Evolutionary conservation across 1,140 invertebrate genomes (phyloP).

Genomic region (Apolygus lucorum): DNA sequence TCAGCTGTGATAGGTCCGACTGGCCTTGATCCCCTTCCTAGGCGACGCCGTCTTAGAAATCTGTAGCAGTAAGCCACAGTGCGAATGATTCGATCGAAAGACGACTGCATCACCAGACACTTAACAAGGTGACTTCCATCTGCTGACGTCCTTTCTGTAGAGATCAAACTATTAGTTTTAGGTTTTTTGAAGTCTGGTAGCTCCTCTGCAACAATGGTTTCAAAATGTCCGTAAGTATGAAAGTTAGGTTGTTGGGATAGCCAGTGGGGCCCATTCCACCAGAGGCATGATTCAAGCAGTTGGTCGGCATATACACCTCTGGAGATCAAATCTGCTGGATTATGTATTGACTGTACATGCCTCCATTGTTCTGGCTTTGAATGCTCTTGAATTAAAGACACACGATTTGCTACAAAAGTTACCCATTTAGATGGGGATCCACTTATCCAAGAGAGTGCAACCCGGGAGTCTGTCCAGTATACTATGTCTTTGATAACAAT

Average conservation of each 20-base stretch:
- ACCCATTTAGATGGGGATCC: conserved; percentile 28
- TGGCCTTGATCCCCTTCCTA: too few species aligned
- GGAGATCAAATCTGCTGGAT: conserved; percentile 37
- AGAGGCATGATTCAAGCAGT: conserved; percentile 25
- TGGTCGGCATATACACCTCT: conserved; percentile 30
- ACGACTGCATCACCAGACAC: too few species aligned
- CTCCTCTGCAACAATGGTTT: not conserved
- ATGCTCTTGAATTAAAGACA: conserved; percentile 36
- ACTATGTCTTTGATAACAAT: conserved; percentile 3
- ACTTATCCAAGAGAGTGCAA: conserved; percentile 38
- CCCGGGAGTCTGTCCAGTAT: too few species aligned
- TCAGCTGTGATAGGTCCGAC: too few species aligned
- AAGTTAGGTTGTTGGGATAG: too few species aligned
- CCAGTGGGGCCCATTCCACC: conserved; percentile 31
- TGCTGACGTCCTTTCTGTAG: too few species aligned
- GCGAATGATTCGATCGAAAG: too few species aligned
- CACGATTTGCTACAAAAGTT: conserved; percentile 38
- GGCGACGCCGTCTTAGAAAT: too few species aligned
- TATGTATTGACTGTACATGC: conserved; percentile 34
- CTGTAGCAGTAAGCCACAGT: too few species aligned
- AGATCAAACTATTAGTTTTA: too few species aligned
- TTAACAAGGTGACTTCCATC: too few species aligned
- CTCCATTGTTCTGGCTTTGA: conserved; percentile 32
- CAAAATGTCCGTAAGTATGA: not conserved
- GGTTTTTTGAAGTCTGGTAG: too few species aligned